Evolutionary conservation across 2,888 invertebrate genomes (phyloP).

Genomic region (Ceriagrion tenellum): DNA sequence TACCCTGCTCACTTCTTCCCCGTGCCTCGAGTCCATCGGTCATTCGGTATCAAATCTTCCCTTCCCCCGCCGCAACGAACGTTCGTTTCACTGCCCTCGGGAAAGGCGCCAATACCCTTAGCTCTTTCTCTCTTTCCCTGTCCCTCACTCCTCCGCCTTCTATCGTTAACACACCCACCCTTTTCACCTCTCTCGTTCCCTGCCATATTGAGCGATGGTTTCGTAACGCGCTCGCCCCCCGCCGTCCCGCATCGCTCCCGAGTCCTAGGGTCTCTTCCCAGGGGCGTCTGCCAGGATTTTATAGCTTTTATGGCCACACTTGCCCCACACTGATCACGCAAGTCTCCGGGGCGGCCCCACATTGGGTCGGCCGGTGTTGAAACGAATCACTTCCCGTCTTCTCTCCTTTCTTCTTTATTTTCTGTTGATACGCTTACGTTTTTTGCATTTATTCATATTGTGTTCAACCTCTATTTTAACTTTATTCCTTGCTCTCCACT

Average conservation of each 20-base stretch:
- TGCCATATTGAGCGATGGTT: slow-evolving; percentile 30
- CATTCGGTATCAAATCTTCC: not conserved
- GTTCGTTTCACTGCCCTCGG: slow-evolving; percentile 35
- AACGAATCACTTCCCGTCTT: slow-evolving; percentile 28
- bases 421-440: not conserved
- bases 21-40: not conserved
- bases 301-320: slow-evolving; percentile 51
- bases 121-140: not conserved
- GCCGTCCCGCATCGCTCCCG: not conserved
- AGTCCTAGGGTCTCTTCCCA: slow-evolving; percentile 41
- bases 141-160: not conserved
- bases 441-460: not conserved
- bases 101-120: slow-evolving; percentile 49
- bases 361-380: not conserved
- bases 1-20: not conserved
- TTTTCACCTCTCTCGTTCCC: slow-evolving; percentile 11
- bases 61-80: not conserved
- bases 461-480: no score
- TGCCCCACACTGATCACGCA: slow-evolving; percentile 43
- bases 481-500: no score
- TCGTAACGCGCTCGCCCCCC: not conserved
- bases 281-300: slow-evolving; percentile 57
- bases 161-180: not conserved
- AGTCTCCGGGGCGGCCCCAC: not conserved
- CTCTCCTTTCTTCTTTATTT: not conserved